Evolutionary conservation across 2,113 vertebrate genomes (phyloP).

Genomic region (Pachycephala philippinensis): DNA sequence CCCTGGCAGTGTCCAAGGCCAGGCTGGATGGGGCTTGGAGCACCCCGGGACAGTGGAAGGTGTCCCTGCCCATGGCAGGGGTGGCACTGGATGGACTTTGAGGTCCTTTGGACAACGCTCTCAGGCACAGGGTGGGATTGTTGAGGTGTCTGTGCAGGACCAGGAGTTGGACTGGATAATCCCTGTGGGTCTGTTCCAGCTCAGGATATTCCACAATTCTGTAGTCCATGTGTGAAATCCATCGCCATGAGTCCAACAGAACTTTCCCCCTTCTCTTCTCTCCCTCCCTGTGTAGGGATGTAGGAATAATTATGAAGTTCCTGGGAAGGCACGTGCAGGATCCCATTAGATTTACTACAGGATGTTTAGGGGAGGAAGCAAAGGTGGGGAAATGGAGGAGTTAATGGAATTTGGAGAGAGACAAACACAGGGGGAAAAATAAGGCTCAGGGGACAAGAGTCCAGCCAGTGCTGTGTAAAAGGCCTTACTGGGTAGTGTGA

Average conservation of each 20-base stretch:
- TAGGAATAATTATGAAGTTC: no score
- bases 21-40: fast-evolving
- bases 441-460: not conserved
- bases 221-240: not conserved
- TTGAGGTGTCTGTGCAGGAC: not conserved
- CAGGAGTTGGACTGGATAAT: not conserved
- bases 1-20: not conserved
- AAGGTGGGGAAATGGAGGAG: not conserved
- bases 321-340: not conserved
- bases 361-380: not conserved
- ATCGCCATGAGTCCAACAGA: fast-evolving
- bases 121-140: not conserved
- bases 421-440: not conserved
- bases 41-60: fast-evolving
- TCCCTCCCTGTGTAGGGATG: not conserved
- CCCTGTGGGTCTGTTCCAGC: not conserved
- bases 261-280: not conserved
- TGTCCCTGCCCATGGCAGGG: not conserved
- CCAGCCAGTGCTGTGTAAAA: not conserved
- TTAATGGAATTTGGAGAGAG: not conserved
- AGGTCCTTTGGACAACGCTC: fast-evolving
- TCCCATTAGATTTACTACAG: not conserved
- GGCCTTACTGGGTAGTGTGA: not conserved
- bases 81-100: fast-evolving
- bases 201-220: not conserved